Conservation (phyloP, 2,888 invertebrate species). For the Mystacides longicornis region DNA sequence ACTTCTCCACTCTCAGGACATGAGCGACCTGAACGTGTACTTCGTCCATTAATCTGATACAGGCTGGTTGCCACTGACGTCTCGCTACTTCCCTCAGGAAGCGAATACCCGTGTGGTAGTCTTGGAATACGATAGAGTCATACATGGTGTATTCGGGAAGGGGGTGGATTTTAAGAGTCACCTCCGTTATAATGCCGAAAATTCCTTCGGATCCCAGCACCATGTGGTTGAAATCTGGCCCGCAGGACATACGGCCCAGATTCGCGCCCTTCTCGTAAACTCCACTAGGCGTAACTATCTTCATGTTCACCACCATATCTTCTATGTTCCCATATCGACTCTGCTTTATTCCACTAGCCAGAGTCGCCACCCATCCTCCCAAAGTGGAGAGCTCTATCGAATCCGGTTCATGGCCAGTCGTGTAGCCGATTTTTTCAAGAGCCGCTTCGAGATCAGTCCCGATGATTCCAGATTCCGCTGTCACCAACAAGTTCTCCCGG, state of each 20-base stretch:
- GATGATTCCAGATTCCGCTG: slow-evolving; percentile 84
- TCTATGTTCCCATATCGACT: slow-evolving; percentile 98
- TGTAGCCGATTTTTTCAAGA: slow-evolving; percentile 68
- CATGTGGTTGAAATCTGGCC: slow-evolving; percentile 84
- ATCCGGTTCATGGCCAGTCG: slow-evolving; percentile 96
- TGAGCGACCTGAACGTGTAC: slow-evolving; percentile 90
- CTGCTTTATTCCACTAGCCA: slow-evolving; percentile 98
- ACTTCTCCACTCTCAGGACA: slow-evolving; percentile 54
- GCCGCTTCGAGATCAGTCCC: slow-evolving; percentile 91
- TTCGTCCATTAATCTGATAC: slow-evolving; percentile 92
- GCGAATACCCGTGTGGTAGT: slow-evolving; percentile 82
- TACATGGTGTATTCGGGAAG: slow-evolving; percentile 78
- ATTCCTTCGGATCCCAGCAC: slow-evolving; percentile 93
- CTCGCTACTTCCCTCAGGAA: slow-evolving; percentile 82
- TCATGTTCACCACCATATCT: slow-evolving; percentile 83
- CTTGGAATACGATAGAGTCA: slow-evolving; percentile 91
- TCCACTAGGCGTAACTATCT: slow-evolving; percentile 78
- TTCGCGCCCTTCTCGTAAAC: slow-evolving; percentile 76
- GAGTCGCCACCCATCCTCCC: slow-evolving; percentile 96
- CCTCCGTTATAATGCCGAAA: slow-evolving; percentile 92
- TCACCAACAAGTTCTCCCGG: slow-evolving; percentile 65
- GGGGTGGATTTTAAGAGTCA: slow-evolving; percentile 79
- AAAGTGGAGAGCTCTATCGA: slow-evolving; percentile 97
- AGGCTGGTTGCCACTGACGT: slow-evolving; percentile 86
- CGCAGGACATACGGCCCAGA: slow-evolving; percentile 85